Evolutionary conservation across 2,113 vertebrate species (phyloP), one percentile per base, ranked within the genome.

Genomic region (Crotalus helleri): DNA sequence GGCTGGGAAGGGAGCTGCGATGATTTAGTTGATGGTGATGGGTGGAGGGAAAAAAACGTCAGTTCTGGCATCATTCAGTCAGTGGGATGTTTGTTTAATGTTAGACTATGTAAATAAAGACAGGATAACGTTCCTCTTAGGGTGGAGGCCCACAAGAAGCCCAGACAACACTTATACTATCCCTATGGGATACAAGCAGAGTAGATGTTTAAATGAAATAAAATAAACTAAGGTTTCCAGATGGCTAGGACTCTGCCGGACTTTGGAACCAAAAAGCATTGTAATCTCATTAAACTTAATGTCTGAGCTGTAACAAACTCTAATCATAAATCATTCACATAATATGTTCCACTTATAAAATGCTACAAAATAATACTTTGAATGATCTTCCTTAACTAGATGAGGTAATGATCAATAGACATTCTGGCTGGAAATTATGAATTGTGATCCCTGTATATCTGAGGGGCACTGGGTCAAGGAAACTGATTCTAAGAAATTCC

Each of bases 191-290:
- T 89, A 53, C 1, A 23, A 55, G 26, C 39, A 69, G 93, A 89
- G 55, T 13, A 59, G 93, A 88, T 57, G 54, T 91, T 61, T 53
- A 64, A 87, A 54, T 64, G 85, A 90, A 92, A 81, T 89, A 89
- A 85, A 93, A 59, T 90, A 90, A 93, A 90, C 74, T 44, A 86
- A 13, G 74, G n/a, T 64, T 93, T 93, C 92, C 92, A 90, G 87
- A 90, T 93, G 88, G 69, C 44, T 29, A 33, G 55, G 44, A 24
- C 10, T 85, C 54, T 19, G 5, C 54, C 1, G 46, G 10, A 33
- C 17, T 61, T 21, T 88, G n/a, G 44, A 81, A 54, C 21, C 3
- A 8, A 61, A 53, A 64, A 12, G 21, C 33, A 59, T 92, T 19
- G 46, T 26, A 59, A 87, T 93, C 74, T 17, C 46, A 90, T 64